Evolutionary conservation across 2,113 vertebrate genomes (phyloP).

Genomic region (Trematocara macrostoma): DNA sequence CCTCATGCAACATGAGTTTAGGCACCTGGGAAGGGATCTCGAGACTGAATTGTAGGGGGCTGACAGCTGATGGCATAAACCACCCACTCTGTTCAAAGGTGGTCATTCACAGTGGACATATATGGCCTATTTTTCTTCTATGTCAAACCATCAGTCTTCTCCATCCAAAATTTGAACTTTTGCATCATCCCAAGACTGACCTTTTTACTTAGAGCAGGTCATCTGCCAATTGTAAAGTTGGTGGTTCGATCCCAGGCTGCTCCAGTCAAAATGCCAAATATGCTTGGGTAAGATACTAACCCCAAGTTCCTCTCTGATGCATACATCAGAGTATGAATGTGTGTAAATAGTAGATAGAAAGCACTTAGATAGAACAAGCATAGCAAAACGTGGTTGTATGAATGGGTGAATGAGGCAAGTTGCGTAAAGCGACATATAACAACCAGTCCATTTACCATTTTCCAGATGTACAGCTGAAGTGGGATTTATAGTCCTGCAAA

Average conservation of each 20-base stretch:
- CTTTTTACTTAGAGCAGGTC: background rate
- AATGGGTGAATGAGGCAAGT: background rate
- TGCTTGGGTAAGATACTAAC: background rate
- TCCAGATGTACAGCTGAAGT: background rate
- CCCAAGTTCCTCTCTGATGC: background rate
- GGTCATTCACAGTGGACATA: background rate
- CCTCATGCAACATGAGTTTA: background rate
- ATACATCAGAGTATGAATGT: background rate
- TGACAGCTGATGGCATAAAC: background rate
- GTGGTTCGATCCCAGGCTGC: background rate
- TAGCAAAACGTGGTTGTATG: background rate
- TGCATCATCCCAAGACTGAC: background rate
- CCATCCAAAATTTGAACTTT: background rate
- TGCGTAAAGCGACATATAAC: background rate
- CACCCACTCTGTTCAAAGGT: background rate
- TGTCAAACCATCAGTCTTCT: background rate
- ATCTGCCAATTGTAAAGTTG: background rate
- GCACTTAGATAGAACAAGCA: background rate
- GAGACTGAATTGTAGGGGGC: background rate
- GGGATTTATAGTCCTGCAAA: background rate
- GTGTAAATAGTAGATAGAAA: background rate
- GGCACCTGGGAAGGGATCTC: background rate
- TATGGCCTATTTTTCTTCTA: background rate
- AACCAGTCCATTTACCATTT: background rate
- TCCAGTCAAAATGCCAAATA: background rate